Conservation (phyloP, 2,113 vertebrate genomes). For the Centropus unirufus region DNA sequence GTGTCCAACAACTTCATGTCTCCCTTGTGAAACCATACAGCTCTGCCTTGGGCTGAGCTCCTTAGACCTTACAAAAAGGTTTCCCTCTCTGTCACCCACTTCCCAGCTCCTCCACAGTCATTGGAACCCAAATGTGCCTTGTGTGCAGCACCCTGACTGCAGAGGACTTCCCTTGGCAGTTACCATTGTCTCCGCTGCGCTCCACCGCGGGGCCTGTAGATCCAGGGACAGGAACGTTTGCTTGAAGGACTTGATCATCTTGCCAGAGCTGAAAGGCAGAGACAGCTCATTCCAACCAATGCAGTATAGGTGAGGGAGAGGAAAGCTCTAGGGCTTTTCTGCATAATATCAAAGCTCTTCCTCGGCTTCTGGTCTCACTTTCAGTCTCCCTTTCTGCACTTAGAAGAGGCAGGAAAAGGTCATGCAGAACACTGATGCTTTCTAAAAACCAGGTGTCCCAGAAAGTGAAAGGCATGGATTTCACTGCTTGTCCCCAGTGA, state of each 20-base stretch:
- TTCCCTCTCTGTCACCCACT: background rate
- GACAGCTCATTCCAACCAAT: background rate
- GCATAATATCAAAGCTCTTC: background rate
- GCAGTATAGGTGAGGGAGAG: background rate
- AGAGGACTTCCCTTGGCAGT: background rate
- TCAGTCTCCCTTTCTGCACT: background rate
- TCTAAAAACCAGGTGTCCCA: background rate
- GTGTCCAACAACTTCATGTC: background rate
- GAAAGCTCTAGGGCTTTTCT: background rate
- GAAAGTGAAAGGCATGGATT: background rate
- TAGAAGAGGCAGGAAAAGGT: background rate
- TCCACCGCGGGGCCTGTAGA: conserved; percentile 61
- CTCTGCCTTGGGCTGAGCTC: background rate
- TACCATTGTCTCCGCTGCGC: background rate
- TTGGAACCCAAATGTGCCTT: background rate
- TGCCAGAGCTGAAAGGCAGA: conserved; percentile 24
- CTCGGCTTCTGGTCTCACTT: background rate
- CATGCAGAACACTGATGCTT: background rate
- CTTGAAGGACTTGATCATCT: conserved; percentile 70
- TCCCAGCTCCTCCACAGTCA: background rate
- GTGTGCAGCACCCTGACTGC: background rate
- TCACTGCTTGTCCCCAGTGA: background rate
- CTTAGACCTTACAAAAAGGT: background rate
- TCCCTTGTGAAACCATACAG: background rate
- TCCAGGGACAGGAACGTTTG: conserved; percentile 59